Evolutionary conservation across 2,888 invertebrate genomes (phyloP).

Genomic region (Lobophora halterata): DNA sequence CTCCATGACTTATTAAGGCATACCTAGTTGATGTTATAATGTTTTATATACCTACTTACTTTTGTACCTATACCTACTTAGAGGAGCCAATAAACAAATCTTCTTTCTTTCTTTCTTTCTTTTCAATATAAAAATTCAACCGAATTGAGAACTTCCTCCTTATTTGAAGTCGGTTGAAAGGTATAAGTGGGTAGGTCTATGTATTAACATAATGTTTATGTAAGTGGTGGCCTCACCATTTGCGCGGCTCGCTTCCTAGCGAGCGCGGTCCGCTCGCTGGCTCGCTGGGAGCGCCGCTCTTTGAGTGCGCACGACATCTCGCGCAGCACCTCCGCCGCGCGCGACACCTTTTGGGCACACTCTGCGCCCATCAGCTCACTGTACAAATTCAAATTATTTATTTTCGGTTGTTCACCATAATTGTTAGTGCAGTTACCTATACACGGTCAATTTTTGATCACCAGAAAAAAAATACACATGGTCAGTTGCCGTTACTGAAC

Average conservation of each 20-base stretch:
- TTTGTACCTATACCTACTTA: no score
- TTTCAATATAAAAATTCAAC: no score
- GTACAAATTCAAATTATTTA: constrained; percentile 5
- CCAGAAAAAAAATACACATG: background rate
- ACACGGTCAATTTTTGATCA: no score
- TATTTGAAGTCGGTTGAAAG: no score
- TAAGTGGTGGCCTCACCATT: constrained; percentile 40
- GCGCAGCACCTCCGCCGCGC: constrained; percentile 43
- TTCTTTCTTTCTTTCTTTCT: no score
- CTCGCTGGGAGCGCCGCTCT: constrained; percentile 23
- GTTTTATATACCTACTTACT: no score
- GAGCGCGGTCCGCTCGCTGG: constrained; percentile 28
- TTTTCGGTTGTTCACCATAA: background rate
- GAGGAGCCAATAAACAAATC: no score
- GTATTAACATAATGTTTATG: background rate
- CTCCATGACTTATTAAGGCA: no score
- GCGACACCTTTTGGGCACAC: constrained; percentile 38
- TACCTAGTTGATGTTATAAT: no score
- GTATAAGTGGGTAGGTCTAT: no score
- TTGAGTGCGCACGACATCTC: constrained; percentile 23
- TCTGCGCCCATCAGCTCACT: constrained; percentile 58
- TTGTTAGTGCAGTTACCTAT: background rate
- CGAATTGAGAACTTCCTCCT: no score
- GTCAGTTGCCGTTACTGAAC: background rate
- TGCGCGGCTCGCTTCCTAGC: constrained; percentile 31